Evolutionary conservation across 1,140 invertebrate genomes (phyloP).

Genomic region (Pseudomyrmex flavicornis): DNA sequence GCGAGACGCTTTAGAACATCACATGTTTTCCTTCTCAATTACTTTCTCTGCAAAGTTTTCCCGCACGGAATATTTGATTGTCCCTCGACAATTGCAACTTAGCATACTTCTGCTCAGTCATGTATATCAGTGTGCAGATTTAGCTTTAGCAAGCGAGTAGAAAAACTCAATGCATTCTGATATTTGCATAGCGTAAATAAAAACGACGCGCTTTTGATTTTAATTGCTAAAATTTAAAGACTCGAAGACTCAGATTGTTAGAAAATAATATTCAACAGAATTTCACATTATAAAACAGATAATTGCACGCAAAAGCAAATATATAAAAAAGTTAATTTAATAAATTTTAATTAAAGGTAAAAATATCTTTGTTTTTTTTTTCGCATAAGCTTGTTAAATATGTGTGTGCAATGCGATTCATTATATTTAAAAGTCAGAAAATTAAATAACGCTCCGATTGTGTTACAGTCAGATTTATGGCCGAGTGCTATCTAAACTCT

Average conservation of each 20-base stretch:
- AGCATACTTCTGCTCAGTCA: background rate
- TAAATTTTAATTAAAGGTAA: too few relatives aligned
- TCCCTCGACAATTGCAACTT: background rate
- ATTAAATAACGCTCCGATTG: background rate
- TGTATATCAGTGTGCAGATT: slow-evolving; percentile 1
- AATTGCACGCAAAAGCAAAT: too few relatives aligned
- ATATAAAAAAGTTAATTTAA: too few relatives aligned
- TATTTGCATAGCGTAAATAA: slow-evolving; percentile 13
- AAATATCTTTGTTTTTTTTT: too few relatives aligned
- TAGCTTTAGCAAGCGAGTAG: background rate
- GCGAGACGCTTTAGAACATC: background rate
- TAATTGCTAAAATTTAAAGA: background rate
- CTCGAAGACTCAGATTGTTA: background rate
- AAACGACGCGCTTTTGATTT: background rate
- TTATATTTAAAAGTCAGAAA: background rate
- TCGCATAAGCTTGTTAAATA: too few relatives aligned
- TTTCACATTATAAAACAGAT: too few relatives aligned
- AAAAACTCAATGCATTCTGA: background rate
- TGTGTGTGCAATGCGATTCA: too few relatives aligned
- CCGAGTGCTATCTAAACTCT: too few relatives aligned
- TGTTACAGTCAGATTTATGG: background rate
- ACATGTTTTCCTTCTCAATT: slow-evolving; percentile 7
- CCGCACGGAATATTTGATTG: background rate
- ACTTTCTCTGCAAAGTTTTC: slow-evolving; percentile 35
- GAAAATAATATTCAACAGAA: too few relatives aligned